These are phyloP conservation scores for Leuciscus idus DNA, from an alignment of 2,113 vertebrate species.

Conservation along the genomic window DNA sequence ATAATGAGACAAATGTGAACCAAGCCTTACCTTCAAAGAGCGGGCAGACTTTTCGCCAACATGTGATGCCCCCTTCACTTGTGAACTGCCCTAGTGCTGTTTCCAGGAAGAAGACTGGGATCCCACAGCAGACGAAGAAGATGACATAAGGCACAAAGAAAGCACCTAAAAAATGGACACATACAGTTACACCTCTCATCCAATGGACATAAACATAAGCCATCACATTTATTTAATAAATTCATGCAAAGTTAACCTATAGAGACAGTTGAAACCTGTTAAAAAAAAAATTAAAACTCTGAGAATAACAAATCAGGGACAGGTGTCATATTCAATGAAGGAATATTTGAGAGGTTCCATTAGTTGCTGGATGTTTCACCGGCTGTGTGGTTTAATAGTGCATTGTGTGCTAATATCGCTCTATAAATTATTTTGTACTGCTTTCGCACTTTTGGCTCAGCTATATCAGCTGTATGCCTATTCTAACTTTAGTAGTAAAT, in stretches of 20 bases:
- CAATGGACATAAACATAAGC: too few species aligned
- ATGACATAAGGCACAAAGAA: constrained; percentile 98
- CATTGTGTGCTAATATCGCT: neutral
- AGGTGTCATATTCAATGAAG: neutral
- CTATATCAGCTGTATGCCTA: neutral
- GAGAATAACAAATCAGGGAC: neutral
- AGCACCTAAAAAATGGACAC: constrained; percentile 80
- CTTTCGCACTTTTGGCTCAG: neutral
- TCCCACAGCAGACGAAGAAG: constrained; percentile 98
- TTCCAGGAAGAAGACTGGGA: constrained; percentile 98
- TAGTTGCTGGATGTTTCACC: neutral
- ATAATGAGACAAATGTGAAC: neutral
- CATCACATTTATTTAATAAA: neutral
- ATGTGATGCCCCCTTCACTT: constrained; percentile 97
- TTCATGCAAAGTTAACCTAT: neutral
- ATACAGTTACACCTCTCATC: neutral
- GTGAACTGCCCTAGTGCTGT: constrained; percentile 97
- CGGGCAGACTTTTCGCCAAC: constrained; percentile 97
- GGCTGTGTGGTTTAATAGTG: neutral
- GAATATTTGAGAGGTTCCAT: neutral
- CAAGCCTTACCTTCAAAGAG: constrained; percentile 90
- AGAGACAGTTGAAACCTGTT: neutral
- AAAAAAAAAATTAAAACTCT: neutral
- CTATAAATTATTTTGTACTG: neutral
- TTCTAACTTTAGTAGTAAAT: neutral